Percentiles rank a stretch among this genome's conserved stretches.
Conservation (phyloP, 2,888 invertebrate species). For the Polietes domitor region DNA sequence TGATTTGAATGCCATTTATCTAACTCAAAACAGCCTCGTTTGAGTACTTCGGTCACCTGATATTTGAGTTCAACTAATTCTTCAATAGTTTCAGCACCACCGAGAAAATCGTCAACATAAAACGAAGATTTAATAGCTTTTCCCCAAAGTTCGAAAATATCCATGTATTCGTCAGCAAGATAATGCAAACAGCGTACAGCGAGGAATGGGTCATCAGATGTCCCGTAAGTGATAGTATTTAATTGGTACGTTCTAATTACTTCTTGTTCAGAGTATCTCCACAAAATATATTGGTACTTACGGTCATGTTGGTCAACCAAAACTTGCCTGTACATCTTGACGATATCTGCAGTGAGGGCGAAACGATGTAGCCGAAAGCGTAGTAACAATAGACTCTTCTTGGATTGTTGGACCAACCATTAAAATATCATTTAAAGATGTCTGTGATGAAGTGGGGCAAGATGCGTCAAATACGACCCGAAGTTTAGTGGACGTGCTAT, state of each 20-base stretch:
- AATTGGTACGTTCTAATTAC: slow-evolving; percentile 54
- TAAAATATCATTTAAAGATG: slow-evolving; percentile 61
- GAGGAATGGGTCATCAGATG: slow-evolving; percentile 55
- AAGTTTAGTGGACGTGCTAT: slow-evolving; percentile 59
- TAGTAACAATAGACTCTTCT: slow-evolving; percentile 42
- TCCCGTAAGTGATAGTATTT: slow-evolving; percentile 64
- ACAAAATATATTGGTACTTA: slow-evolving; percentile 62
- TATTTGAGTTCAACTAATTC: slow-evolving; percentile 37
- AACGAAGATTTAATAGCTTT: slow-evolving; percentile 23
- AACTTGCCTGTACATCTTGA: slow-evolving; percentile 67
- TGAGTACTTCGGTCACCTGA: slow-evolving; percentile 41
- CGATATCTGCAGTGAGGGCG: slow-evolving; percentile 61
- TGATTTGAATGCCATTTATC: slow-evolving; percentile 45
- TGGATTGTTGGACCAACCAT: slow-evolving; percentile 63
- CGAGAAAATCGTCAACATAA: slow-evolving; percentile 64
- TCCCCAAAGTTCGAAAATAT: slow-evolving; percentile 47
- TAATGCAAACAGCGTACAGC: slow-evolving; percentile 54
- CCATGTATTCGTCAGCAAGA: slow-evolving; percentile 52
- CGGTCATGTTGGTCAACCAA: slow-evolving; percentile 49
- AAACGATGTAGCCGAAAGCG: slow-evolving; percentile 60
- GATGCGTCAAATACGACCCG: slow-evolving; percentile 61
- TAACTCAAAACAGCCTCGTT: slow-evolving; percentile 34
- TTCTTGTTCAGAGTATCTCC: slow-evolving; percentile 46
- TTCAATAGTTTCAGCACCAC: slow-evolving; percentile 55
- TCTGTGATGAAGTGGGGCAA: slow-evolving; percentile 49